Conservation (phyloP, 1,140 invertebrate species). For the Thaumatotibia leucotreta region DNA sequence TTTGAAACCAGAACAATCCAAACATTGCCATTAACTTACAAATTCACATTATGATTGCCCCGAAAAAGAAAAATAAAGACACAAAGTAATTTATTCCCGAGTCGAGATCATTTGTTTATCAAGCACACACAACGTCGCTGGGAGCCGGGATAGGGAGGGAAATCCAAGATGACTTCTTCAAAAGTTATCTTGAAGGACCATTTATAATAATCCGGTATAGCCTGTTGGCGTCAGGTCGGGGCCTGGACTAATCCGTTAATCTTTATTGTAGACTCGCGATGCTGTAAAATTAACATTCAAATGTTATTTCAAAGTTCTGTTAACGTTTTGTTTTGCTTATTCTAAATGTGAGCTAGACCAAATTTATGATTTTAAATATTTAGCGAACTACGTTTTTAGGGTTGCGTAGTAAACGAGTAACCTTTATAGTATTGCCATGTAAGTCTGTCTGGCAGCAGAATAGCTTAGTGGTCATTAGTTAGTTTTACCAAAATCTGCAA, state of each 20-base stretch:
- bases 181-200: slow-evolving; percentile 15
- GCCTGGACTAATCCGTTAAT: slow-evolving; percentile 38
- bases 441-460: too few relatives aligned
- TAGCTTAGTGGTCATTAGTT: too few relatives aligned
- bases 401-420: too few relatives aligned
- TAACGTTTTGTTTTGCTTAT: too few relatives aligned
- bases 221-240: slow-evolving; percentile 19
- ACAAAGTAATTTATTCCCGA: slow-evolving; percentile 13
- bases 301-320: not conserved
- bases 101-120: slow-evolving; percentile 10
- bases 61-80: slow-evolving; percentile 5
- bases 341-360: too few relatives aligned
- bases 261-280: slow-evolving; percentile 34
- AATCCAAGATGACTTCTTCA: slow-evolving; percentile 12
- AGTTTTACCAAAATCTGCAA: too few relatives aligned
- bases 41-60: slow-evolving; percentile 1
- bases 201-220: slow-evolving; percentile 36
- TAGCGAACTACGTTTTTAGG: too few relatives aligned
- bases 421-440: too few relatives aligned
- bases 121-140: not conserved
- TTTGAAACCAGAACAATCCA: slow-evolving; percentile 6
- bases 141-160: not conserved
- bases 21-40: not conserved
- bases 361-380: too few relatives aligned
- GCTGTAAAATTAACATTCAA: not conserved